phyloP scores from a whole-genome alignment of 2,888 invertebrate genomes.

The Theretra japonica region DNA sequence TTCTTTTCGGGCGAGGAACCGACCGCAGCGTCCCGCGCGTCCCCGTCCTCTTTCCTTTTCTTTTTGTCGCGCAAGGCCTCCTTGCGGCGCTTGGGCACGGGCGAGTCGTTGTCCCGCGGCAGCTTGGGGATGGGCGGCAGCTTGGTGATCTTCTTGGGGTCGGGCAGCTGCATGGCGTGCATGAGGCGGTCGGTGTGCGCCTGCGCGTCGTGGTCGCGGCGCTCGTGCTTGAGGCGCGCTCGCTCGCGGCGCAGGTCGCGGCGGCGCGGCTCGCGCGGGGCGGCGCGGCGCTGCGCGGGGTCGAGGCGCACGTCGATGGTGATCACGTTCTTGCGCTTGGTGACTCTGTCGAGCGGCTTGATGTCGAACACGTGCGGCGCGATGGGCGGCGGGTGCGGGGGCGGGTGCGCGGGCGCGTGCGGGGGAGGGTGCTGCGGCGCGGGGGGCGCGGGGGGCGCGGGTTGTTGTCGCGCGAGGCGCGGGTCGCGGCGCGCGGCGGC shows the following conservation, averaged over 20 bases:
- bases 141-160: slow-evolving; percentile 62
- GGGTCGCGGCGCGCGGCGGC: slow-evolving; percentile 65
- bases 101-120: slow-evolving; percentile 46
- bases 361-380: slow-evolving; percentile 79
- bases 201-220: slow-evolving; percentile 27
- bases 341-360: slow-evolving; percentile 73
- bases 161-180: slow-evolving; percentile 39
- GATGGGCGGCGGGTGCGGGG: slow-evolving; percentile 52
- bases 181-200: slow-evolving; percentile 30
- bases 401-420: slow-evolving; percentile 43
- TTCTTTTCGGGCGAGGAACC: slow-evolving; percentile 61
- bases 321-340: slow-evolving; percentile 76
- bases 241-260: slow-evolving; percentile 43
- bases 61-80: slow-evolving; percentile 49
- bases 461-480: slow-evolving; percentile 53
- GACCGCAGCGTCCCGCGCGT: slow-evolving; percentile 46
- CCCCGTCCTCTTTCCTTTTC: slow-evolving; percentile 34
- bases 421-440: slow-evolving; percentile 58
- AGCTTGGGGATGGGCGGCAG: slow-evolving; percentile 78
- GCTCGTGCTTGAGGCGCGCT: slow-evolving; percentile 30
- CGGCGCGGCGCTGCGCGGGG: slow-evolving; percentile 30
- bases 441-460: slow-evolving; percentile 51
- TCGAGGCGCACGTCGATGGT: slow-evolving; percentile 74
- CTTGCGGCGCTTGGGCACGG: slow-evolving; percentile 50
- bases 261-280: slow-evolving; percentile 49